phyloP scores from a whole-genome alignment of 2,888 invertebrate genomes.

The Xestia rhomboidea region DNA sequence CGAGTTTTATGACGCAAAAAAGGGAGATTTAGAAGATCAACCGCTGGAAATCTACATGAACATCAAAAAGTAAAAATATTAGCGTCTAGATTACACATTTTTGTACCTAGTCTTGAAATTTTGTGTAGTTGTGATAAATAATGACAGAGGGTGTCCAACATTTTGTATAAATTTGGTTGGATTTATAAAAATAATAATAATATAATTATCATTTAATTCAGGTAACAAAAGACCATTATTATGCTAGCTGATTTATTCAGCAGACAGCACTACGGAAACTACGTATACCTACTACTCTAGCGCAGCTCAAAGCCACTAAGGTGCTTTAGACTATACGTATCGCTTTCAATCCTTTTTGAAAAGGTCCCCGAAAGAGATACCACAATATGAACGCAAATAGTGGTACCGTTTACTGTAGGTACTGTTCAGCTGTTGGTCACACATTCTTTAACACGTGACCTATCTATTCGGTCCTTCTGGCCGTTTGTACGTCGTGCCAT shows the following conservation, averaged over 20 bases:
- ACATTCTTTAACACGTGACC: not conserved
- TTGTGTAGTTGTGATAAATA: not conserved
- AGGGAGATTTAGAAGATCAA: slow-evolving; percentile 4
- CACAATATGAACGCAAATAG: not conserved
- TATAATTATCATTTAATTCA: too few relatives aligned
- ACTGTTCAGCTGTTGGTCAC: not conserved
- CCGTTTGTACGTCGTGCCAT: not conserved
- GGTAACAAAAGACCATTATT: too few relatives aligned
- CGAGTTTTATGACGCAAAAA: not conserved
- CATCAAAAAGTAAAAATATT: not conserved
- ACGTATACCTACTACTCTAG: not conserved
- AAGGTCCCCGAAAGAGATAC: not conserved
- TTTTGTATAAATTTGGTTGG: not conserved
- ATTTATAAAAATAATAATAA: too few relatives aligned
- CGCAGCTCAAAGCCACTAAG: not conserved
- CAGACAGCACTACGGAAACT: not conserved
- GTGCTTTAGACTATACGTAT: not conserved
- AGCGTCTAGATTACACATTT: not conserved
- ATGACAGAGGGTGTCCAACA: not conserved
- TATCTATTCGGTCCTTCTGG: slow-evolving; percentile 10
- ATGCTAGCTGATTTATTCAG: not conserved
- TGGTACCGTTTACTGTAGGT: not conserved
- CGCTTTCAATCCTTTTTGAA: not conserved
- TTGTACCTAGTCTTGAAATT: not conserved
- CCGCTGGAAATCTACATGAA: not conserved